These are phyloP conservation scores for Calyptomena viridis DNA, from an alignment of 2,113 vertebrate genomes.

Conservation along the genomic window DNA sequence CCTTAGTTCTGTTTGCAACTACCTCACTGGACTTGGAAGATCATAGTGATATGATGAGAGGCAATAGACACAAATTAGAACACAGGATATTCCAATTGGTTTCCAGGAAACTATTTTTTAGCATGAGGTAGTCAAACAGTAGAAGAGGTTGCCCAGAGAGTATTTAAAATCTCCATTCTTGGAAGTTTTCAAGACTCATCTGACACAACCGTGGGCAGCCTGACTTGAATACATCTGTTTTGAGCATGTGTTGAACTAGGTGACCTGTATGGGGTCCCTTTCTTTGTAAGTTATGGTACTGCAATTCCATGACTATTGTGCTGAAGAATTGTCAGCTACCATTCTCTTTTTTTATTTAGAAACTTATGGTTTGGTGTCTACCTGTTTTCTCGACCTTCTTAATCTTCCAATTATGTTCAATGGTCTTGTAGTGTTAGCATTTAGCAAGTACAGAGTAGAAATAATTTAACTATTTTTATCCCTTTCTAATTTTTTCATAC, in stretches of 20 bases:
- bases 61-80: background rate
- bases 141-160: background rate
- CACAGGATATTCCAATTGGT: background rate
- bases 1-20: background rate
- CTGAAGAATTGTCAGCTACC: background rate
- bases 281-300: background rate
- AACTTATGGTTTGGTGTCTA: background rate
- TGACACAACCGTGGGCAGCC: background rate
- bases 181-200: background rate
- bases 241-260: background rate
- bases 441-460: background rate
- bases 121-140: background rate
- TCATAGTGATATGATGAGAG: background rate
- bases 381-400: background rate
- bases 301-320: background rate
- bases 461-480: background rate
- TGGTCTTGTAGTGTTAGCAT: background rate
- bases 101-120: background rate
- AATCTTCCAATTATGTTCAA: background rate
- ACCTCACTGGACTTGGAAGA: background rate
- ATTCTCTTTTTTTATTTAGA: background rate
- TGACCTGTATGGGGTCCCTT: background rate
- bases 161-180: background rate
- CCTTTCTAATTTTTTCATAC: background rate
- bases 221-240: background rate